Evolutionary conservation across 2,888 invertebrate species (phyloP), one percentile per base, ranked within the genome.

Genomic region (Mesorhabditis sp.): DNA sequence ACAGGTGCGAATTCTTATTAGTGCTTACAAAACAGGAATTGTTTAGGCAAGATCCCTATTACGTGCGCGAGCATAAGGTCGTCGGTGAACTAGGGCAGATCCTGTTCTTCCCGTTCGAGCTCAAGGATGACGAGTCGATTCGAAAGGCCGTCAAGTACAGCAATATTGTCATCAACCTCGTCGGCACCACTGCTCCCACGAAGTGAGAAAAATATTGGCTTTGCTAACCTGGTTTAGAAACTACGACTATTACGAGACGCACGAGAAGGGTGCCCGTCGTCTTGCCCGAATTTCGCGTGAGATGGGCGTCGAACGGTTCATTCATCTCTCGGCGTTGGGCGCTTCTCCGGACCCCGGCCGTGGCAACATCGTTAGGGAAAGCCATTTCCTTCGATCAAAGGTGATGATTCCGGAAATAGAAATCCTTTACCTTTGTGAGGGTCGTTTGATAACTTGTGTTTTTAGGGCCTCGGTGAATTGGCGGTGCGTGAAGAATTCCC

Each of bases 131-230:
- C 76, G 92, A 92, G 58, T 91, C 93, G 0, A 91, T 98, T 80
- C 80, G 87, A 42, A 87, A 86, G 73, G 75, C 78, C 7, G 90
- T 98, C 61, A 92, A 92, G 85, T 92, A 98, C 88, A 97, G 97
- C 2, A 95, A 97, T 88, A 93, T 97, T 67, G 98, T 97, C 1
- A 91, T 98, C 77, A 98, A 98, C 87, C 89, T 96, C 71, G 90
- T 98, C 75, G 96, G 97, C 4, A 89, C 92, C 61, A 93, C 94
- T 80, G 93, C 91, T 89, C 94, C 95, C 87, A 97, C 97, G 0
- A 92, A 90, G 88, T 89, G 80, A 76, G 80, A 72, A 67, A 62
- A 50, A 65, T 64, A 4, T 50, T 66, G 66, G 65, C 10, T 41
- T n/a, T 44, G 67, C 41, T 41, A 50, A 28, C 13, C 68, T 72